Evolutionary conservation across 2,113 vertebrate genomes (phyloP).

Genomic region (Cyanistes caeruleus): DNA sequence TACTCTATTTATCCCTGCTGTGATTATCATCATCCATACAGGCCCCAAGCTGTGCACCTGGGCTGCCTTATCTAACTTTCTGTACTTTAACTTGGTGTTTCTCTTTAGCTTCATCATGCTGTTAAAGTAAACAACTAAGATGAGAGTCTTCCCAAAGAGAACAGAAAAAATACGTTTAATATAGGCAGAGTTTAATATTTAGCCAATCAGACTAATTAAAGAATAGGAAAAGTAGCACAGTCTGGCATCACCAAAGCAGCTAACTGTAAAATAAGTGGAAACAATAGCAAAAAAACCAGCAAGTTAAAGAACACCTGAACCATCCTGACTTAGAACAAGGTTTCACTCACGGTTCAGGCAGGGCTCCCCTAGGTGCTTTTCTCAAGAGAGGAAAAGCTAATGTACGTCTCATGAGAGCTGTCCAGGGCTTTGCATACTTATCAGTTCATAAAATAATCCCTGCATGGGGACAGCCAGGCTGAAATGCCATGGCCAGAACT

Average conservation of each 20-base stretch:
- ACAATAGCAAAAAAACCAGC: neutral
- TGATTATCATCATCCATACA: neutral
- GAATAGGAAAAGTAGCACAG: neutral
- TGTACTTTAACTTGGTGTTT: neutral
- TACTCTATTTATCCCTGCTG: neutral
- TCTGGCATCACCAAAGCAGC: neutral
- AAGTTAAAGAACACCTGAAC: neutral
- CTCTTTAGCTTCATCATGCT: neutral
- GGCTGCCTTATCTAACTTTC: neutral
- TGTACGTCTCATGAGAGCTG: rapidly evolving
- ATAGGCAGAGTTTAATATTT: neutral
- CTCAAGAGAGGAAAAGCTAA: neutral
- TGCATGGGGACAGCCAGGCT: neutral
- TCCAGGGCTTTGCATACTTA: neutral
- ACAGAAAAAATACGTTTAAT: neutral
- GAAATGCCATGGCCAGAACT: neutral
- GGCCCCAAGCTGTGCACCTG: neutral
- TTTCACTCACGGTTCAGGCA: neutral
- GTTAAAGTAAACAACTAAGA: neutral
- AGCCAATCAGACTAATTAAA: neutral
- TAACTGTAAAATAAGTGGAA: neutral
- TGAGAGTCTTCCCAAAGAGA: neutral
- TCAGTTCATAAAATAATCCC: neutral
- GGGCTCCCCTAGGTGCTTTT: neutral
- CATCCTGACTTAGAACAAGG: neutral